These are phyloP conservation scores for Erythrocebus patas DNA, from an alignment of 2,113 vertebrate species.

Conservation along the genomic window DNA sequence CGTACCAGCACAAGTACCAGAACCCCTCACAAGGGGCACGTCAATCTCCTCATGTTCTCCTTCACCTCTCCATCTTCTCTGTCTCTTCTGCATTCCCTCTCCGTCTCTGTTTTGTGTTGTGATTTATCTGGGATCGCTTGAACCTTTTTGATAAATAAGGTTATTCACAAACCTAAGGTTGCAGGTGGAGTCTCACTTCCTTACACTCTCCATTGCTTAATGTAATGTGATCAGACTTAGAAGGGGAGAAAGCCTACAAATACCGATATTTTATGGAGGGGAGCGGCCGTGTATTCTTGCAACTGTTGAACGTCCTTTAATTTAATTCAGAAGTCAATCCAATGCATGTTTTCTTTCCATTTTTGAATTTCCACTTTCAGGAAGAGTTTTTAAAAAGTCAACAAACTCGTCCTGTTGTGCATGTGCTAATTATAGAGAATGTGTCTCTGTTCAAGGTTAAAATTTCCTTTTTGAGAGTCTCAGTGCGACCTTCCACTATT, in stretches of 20 bases:
- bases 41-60: neutral
- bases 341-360: neutral
- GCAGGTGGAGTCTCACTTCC: conserved; percentile 40
- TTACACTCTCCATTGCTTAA: neutral
- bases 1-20: neutral
- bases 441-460: neutral
- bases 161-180: conserved; percentile 37
- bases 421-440: neutral
- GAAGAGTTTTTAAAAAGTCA: neutral
- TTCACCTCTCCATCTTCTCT: neutral
- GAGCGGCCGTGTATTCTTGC: neutral
- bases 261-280: neutral
- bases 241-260: neutral
- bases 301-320: neutral
- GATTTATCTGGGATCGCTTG: conserved; percentile 65
- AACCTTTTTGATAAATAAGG: conserved; percentile 59
- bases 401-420: neutral
- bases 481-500: neutral
- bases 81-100: neutral
- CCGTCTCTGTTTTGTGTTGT: neutral
- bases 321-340: conserved; percentile 37
- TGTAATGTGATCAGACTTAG: neutral
- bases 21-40: neutral
- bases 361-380: neutral
- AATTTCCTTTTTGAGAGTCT: neutral